Base-by-base conservation (phyloP, 2,113 vertebrate species). In the Sinocyclocheilus anshuiensis region DNA sequence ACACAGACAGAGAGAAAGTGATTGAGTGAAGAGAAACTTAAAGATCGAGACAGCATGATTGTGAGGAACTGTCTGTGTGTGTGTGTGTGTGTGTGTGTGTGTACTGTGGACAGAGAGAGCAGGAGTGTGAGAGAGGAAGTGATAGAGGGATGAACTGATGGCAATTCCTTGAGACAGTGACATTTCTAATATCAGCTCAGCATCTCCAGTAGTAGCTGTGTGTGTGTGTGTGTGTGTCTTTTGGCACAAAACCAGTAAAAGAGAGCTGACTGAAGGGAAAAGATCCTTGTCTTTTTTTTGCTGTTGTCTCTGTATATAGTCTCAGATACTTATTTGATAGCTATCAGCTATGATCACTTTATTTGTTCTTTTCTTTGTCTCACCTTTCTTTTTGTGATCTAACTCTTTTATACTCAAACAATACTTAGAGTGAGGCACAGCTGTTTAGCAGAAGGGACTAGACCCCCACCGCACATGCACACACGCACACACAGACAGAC, bases 81-180 rank as follows among this genome's bases (percentile, higher is more conserved):
- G 15, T 42, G 39, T 42, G 39, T 15, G 50, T 53, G 50, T 53
- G 50, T 53, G 50, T 53, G 50, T 53, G 50, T 53, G 15, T 69
- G 6, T 36, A 13, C 61, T 69, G 26, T 77, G 29, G 18, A 84
- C 26, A 63, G 72, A 53, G 45, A 72, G 8, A 53, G 36, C 48
- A 76, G 20, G 57, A 42, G 65, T 48, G 26, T 65, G 36, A 33
- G 42, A 16, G 13, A 67, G 57, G 11, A 39, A 71, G 33, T 20
- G 42, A 87, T 29, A 61, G 20, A 79, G 55, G 20, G 65, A 79
- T 36, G 22, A 45, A 75, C 11, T 89, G 84, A 86, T 81, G 84
- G 77, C 77, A 75, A 89, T 75, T 79, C 55, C 2, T 50, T 75
- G 59, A 63, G 84, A 89, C 86, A 85, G 72, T 1, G 65, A 84